These are phyloP conservation scores for Onthophagus sagittarius DNA, from an alignment of 2,888 invertebrate genomes.

Conservation along the genomic window DNA sequence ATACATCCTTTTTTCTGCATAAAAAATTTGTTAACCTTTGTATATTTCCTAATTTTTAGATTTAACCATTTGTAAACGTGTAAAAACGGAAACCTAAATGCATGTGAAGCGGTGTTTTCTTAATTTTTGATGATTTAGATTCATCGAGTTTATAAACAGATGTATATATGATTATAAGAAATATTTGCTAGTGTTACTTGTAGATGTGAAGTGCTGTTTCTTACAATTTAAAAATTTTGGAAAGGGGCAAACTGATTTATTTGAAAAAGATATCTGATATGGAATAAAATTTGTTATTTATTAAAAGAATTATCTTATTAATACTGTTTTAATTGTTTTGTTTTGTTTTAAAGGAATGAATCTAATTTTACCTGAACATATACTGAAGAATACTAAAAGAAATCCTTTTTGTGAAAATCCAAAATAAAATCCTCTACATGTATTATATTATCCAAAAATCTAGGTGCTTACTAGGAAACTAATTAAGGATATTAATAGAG, in stretches of 20 bases:
- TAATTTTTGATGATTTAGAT: background rate
- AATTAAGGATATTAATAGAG: no score
- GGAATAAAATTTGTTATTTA: background rate
- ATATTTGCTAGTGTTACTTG: background rate
- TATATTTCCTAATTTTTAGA: constrained; percentile 23
- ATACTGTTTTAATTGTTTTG: background rate
- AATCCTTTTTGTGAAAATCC: no score
- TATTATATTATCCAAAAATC: no score
- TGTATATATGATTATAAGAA: background rate
- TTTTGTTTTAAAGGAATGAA: background rate
- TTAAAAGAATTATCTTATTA: background rate
- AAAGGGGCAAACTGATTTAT: background rate
- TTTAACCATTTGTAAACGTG: background rate
- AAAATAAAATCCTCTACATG: no score
- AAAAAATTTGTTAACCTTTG: constrained; percentile 17
- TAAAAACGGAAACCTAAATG: background rate
- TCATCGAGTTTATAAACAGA: background rate
- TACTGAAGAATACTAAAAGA: no score
- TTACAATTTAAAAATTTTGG: background rate
- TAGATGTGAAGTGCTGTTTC: background rate
- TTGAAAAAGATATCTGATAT: background rate
- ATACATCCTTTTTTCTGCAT: background rate
- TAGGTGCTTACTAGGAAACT: no score
- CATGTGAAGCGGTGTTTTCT: background rate
- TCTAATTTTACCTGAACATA: no score